phyloP scores from a whole-genome alignment of 2,113 vertebrate species.

The Ochotona princeps region DNA sequence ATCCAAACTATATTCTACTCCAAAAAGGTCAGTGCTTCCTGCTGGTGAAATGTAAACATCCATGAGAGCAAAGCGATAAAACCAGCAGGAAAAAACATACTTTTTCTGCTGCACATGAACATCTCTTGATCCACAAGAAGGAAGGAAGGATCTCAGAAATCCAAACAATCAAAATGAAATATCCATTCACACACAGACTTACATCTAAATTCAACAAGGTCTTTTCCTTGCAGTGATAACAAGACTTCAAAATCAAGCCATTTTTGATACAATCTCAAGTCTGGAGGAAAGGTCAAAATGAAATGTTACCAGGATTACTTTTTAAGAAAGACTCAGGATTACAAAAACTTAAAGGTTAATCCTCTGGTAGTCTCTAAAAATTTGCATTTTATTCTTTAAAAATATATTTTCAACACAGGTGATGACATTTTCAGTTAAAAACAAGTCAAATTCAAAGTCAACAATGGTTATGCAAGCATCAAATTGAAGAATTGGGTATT shows the following conservation, averaged over 20 bases:
- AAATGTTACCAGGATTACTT: constrained; percentile 54
- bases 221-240: constrained; percentile 47
- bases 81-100: not conserved
- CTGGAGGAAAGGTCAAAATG: constrained; percentile 69
- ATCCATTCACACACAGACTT: constrained; percentile 20
- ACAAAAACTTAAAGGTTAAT: constrained; percentile 68
- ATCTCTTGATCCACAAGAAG: not conserved
- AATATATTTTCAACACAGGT: constrained; percentile 50
- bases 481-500: constrained; percentile 33
- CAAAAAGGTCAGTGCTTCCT: not conserved
- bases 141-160: not conserved
- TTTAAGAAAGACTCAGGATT: constrained; percentile 61
- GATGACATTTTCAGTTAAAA: constrained; percentile 65
- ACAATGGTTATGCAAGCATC: constrained; percentile 1
- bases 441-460: constrained; percentile 26
- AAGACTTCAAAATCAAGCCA: constrained; percentile 59
- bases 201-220: constrained; percentile 60
- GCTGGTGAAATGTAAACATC: not conserved
- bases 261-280: constrained; percentile 55
- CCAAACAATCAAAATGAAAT: not conserved
- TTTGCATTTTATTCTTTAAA: not conserved
- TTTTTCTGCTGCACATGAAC: not conserved
- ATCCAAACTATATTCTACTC: not conserved
- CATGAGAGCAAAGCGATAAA: not conserved
- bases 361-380: constrained; percentile 50